Base-by-base conservation (phyloP, 2,113 vertebrate species). In the Ancistrus triradiatus region DNA sequence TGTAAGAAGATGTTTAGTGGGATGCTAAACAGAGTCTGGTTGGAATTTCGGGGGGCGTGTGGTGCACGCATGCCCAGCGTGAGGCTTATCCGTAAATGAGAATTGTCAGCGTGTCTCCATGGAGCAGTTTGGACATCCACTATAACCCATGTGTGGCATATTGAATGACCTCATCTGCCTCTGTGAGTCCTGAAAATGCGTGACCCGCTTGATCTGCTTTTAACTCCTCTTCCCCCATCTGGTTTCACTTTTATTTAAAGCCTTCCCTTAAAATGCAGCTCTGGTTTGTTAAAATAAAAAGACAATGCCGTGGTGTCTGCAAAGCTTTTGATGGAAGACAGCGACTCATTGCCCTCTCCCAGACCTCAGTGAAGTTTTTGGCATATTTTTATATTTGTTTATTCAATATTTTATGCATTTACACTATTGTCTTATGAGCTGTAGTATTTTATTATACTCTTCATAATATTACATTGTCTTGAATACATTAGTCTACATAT, bases 151-250 rank as follows among this genome's bases (percentile, higher is more conserved):
- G 35, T 48, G 58, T 67, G 58, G 25, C 56, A 53, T 64, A 65
- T 53, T 21, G 43, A 58, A 13, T 72, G 59, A 77, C 59, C 75
- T 80, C 74, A 75, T 81, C 71, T 72, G 37, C 4, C 8, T 55
- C 68, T 74, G 59, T 51, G 58, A 74, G 68, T 52, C 63, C 59
- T 68, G 15, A 49, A 66, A 59, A 44, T 50, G 74, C 77, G 78
- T 47, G 61, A 70, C 80, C 63, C 79, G 72, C 78, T 47, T 60
- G 58, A 77, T 75, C 76, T 78, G 78, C 78, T 72, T 81, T 82
- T 82, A 83, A 77, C 74, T 85, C 65, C 71, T 81, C 77, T 84
- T 81, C 78, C 76, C 75, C 78, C 85, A 88, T 86, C 82, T 87
- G 84, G 66, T 82, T 88, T 69, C 66, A 79, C 69, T 87, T 86